Base-by-base conservation (phyloP, 2,888 invertebrate genomes). In the Polylopha cassiicola region DNA sequence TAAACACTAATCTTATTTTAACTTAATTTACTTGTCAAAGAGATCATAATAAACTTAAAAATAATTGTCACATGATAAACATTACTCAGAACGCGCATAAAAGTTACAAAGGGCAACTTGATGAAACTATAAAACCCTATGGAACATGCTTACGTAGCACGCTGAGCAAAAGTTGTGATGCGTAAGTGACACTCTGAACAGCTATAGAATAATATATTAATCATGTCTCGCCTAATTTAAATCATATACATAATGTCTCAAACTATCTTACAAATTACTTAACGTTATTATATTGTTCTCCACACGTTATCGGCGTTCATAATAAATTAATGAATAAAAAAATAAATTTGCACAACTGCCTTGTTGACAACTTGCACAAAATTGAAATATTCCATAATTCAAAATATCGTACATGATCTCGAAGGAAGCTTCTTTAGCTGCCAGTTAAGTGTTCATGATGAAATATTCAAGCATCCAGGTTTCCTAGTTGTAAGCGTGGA, bases 41-140 rank as follows among this genome's bases (percentile, higher is more conserved):
- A 85, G 85, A 85, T 85, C 85, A 85, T 84, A 80, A 80, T 77
- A 75, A 72, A 77, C 82, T 84, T 85, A 85, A 56, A 78, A 70
- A 64, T 74, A 77, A 73, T 73, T 73, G 78, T 78, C 78, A 76
- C 75, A 70, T 65, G 71, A 70, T 67, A 70, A 68, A 66, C 70
- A 73, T 70, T 66, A 72, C 70, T 47, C 53, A 48, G 48, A 43
- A 46, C 37, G 37, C 39, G n/a, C 31, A 24, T 29, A 39, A 23
- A n/a, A n/a, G n/a, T n/a, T n/a, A n/a, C n/a, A n/a, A n/a, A n/a
- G n/a, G n/a, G n/a, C n/a, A n/a, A n/a, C n/a, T n/a, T n/a, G n/a
- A n/a, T n/a, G n/a, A n/a, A n/a, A n/a, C n/a, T n/a, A n/a, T n/a
- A n/a, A n/a, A n/a, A n/a, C n/a, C n/a, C n/a, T n/a, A n/a, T n/a